phyloP scores from a whole-genome alignment of 2,888 invertebrate genomes.

The Amaurobius ferox region DNA sequence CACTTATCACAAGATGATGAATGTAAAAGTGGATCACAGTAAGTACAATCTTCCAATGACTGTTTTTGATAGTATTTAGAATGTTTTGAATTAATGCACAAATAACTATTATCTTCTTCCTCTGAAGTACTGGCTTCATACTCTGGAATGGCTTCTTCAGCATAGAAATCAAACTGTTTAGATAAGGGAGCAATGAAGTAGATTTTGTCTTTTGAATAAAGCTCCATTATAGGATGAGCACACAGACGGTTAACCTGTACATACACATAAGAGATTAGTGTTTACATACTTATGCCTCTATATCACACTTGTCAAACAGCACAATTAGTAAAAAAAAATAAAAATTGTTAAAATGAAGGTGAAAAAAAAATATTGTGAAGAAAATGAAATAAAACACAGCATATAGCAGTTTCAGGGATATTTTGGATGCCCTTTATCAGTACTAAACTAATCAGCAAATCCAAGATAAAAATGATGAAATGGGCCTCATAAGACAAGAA shows the following conservation, averaged over 20 bases:
- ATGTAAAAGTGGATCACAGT: slow-evolving; percentile 42
- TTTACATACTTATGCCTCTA: too few relatives aligned
- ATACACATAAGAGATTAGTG: too few relatives aligned
- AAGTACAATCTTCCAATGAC: slow-evolving; percentile 1
- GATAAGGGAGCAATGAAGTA: slow-evolving; percentile 79
- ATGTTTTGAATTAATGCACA: neutral
- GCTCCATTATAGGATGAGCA: slow-evolving; percentile 79
- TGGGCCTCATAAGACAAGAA: too few relatives aligned
- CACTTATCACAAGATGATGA: slow-evolving; percentile 43
- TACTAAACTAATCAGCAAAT: too few relatives aligned
- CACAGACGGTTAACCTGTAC: slow-evolving; percentile 75
- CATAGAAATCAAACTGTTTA: slow-evolving; percentile 79
- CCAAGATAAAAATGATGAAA: too few relatives aligned
- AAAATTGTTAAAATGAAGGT: too few relatives aligned
- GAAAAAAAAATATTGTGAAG: too few relatives aligned
- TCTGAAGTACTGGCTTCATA: slow-evolving; percentile 47
- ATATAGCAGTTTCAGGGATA: too few relatives aligned
- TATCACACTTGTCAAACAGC: too few relatives aligned
- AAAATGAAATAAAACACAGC: too few relatives aligned
- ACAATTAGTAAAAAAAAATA: too few relatives aligned
- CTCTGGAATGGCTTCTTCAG: slow-evolving; percentile 76
- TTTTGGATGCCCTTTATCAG: too few relatives aligned
- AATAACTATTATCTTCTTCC: neutral
- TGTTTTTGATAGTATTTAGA: slow-evolving; percentile 13
- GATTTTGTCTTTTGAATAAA: slow-evolving; percentile 78